Evolutionary conservation across 2,888 invertebrate genomes (phyloP).

Genomic region (Ypsolopha scabrella): DNA sequence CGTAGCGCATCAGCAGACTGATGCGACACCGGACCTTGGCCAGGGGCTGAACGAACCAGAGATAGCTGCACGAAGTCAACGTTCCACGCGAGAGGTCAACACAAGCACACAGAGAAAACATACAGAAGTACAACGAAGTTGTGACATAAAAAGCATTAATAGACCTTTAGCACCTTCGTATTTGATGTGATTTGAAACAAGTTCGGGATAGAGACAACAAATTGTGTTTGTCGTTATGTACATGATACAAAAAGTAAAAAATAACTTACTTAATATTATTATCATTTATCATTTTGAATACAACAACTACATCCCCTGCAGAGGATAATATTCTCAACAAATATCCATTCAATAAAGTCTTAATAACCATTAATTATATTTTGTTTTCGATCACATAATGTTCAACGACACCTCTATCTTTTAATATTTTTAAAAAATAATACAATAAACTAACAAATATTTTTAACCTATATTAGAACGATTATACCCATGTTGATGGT

Average conservation of each 20-base stretch:
- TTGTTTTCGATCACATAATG: constrained; percentile 65
- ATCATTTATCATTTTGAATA: constrained; percentile 65
- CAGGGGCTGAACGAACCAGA: not conserved
- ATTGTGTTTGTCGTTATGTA: constrained; percentile 60
- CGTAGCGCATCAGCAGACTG: not conserved
- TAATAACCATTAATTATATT: constrained; percentile 55
- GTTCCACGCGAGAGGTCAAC: not conserved
- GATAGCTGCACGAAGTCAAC: not conserved
- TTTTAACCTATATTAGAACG: constrained; percentile 38
- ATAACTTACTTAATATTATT: constrained; percentile 71
- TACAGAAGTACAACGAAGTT: constrained; percentile 19
- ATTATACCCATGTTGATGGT: constrained; percentile 28
- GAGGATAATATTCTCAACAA: constrained; percentile 67
- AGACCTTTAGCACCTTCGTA: constrained; percentile 65
- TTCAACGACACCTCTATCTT: constrained; percentile 63
- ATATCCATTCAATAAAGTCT: constrained; percentile 66
- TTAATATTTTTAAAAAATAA: constrained; percentile 50
- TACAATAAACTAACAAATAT: constrained; percentile 41
- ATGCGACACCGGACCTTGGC: no score
- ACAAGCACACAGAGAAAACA: not conserved
- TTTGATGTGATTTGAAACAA: constrained; percentile 43
- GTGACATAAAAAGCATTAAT: constrained; percentile 60
- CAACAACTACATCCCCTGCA: constrained; percentile 64
- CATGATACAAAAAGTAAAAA: constrained; percentile 69
- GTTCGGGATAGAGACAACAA: constrained; percentile 60